Evolutionary conservation across 2,113 vertebrate genomes (phyloP).

Genomic region (Pantherophis guttatus): DNA sequence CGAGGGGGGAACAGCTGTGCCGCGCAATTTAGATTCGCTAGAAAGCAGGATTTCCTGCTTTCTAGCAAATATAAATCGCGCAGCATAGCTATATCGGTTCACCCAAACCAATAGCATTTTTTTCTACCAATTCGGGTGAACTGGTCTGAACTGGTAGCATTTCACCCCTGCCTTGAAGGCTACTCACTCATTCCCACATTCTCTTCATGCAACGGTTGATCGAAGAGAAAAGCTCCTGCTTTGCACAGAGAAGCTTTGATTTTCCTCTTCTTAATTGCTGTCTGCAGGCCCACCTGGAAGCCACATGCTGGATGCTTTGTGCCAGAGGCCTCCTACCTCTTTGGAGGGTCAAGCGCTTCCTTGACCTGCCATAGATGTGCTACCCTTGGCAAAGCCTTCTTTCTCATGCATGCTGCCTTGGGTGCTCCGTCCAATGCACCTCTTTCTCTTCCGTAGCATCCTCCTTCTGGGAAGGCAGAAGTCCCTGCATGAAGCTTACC

Average conservation of each 20-base stretch:
- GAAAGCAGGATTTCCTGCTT: too few relatives aligned
- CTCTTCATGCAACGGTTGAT: neutral
- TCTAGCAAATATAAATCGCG: too few relatives aligned
- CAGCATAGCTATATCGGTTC: too few relatives aligned
- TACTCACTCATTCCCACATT: neutral
- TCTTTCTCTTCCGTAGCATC: slow-evolving; percentile 68
- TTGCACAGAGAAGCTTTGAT: neutral
- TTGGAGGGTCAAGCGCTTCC: neutral
- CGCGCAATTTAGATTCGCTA: too few relatives aligned
- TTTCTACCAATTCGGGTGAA: too few relatives aligned
- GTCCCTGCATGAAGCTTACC: slow-evolving; percentile 80
- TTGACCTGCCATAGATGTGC: neutral
- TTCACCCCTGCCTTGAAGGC: neutral
- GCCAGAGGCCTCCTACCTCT: neutral
- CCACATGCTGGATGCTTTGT: neutral
- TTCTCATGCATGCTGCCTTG: neutral
- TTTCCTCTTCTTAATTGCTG: neutral
- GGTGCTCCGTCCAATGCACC: neutral
- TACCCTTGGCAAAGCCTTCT: neutral
- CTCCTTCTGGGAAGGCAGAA: slow-evolving; percentile 85
- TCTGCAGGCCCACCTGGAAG: fast-evolving
- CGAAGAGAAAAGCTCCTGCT: neutral
- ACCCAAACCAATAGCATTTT: too few relatives aligned
- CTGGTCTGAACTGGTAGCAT: too few relatives aligned
- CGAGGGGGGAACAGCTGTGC: too few relatives aligned